Evolutionary conservation across 2,113 vertebrate species (phyloP), one percentile per base, ranked within the genome.

Genomic region (Corythaixoides concolor): DNA sequence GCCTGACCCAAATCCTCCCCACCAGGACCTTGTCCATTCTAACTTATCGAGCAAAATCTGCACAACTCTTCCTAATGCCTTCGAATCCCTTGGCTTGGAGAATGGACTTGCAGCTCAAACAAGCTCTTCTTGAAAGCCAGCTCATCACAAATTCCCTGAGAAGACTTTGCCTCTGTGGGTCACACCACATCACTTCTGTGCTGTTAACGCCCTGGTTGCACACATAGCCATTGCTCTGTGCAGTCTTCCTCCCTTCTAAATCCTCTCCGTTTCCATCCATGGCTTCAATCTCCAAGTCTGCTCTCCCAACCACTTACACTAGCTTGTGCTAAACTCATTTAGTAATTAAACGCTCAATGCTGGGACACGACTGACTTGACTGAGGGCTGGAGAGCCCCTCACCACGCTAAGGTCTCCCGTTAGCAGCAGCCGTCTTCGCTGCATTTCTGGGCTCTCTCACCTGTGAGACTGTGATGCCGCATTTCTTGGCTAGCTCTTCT

Each of bases 401-500:
- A 35, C 49, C 60, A 35, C 0, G 6, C 39, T 35, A 26, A 76
- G 19, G 43, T 45, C 49, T 28, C 59, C 55, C 8, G 3, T 13
- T 4, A 77, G 74, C 53, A 47, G 74, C 7, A 53, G 41, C 39
- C 0, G 1, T 8, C 30, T 28, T 5, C 24, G 12, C 55, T 55
- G 45, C 26, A 28, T 47, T 52, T 62, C 53, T 55, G 79, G 32
- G 67, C 26, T 60, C 96, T 97, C 98, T 97, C 97, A 99, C 99
- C 99, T 99, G 99, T 97, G 99, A 99, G 96, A 99, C 99, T 82
- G 99, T 99, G 98, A 99, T 99, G 98, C 98, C 99, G 4, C 99
- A 99, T 97, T 99, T 99, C 98, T 99, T 99, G 97, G 99, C 99
- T 98, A 99, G 98, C 97, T 99, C 99, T 96, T 99, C 99, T 98